Evolutionary conservation across 2,797 vertebrate genomes (phyloP), one percentile per base, ranked within the genome.

Genomic region (Pelochelys cantorii): DNA sequence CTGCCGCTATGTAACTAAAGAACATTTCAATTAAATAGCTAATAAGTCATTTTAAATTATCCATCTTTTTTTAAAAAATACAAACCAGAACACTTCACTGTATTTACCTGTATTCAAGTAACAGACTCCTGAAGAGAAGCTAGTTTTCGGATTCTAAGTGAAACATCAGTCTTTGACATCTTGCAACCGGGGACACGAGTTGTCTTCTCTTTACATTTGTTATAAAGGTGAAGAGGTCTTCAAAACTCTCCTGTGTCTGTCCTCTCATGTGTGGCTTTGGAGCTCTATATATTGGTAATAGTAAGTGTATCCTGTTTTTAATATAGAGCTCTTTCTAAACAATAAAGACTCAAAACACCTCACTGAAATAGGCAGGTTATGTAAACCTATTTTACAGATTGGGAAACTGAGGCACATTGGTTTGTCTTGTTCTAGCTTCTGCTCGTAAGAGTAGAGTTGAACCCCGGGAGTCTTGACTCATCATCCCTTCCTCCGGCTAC

Each of bases 1-100:
- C 81, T 87, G 81, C 78, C 80, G 42, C 95, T 31, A 0, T 93
- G 83, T 52, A 78, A 71, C 77, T 48, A 91, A 88, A 94, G 86
- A 42, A 68, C 87, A 88, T 95, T 93, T 93, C 89, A 94, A 71
- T 93, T 85, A 95, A 82, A 59, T 86, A 57, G 84, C 85, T 87
- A 0, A 10, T 31, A 79, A 59, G 48, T 86, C 89, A 23, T 37
- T 74, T 92, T 91, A 77, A 87, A 90, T 85, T 91, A 90, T 83
- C 60, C 0, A 0, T 90, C 92, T 89, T 77, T 93, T 91, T 65
- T n/a, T 12, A 60, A 60, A 59, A 18, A 34, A 71, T 20, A 23
- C 34, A 22, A 23, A 71, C 68, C 34, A 23, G 22, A 37, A 71
- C 56, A 2, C 10, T 84, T 92, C 95, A 71, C 3, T 56, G 12